Evolutionary conservation across 2,888 invertebrate species (phyloP), one percentile per base, ranked within the genome.

Genomic region (Ormyrus pomaceus): DNA sequence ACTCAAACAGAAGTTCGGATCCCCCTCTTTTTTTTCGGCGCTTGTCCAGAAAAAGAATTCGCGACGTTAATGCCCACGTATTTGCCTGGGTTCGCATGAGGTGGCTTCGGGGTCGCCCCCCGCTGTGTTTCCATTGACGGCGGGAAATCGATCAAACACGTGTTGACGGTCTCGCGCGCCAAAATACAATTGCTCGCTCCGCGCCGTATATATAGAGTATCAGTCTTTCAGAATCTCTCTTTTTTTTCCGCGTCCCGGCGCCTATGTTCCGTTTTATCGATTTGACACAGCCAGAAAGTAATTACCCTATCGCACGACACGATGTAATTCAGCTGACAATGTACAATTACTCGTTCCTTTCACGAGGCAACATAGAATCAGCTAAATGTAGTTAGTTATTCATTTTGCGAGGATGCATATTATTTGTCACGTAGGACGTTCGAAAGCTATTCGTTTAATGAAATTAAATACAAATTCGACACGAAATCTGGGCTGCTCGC

Each of bases 11-110:
- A 70, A 70, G 5, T 48, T n/a, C 5, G 7, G 56, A 2, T 56
- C 13, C n/a, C 46, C 56, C 13, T 19, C 10, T 10, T 50, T 65
- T 73, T 64, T 65, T 58, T 8, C 53, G 51, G n/a, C 51, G 46
- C 68, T 46, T 68, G 53, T 56, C 46, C 53, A 34, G 56, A 73
- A 62, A 79, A 64, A 68, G 56, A 34, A 69, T 68, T 73, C 34
- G 19, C 50, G 10, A 55, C 73, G 61, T 62, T 77, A 69, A 75
- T 77, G 80, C 68, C 73, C 68, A 80, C 80, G 77, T 80, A 80
- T 80, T 80, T 72, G 45, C 72, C 6, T 69, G 66, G 34, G 50
- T 51, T 34, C 34, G 77, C 73, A 34, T 2, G 34, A 50, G 19
- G n/a, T 61, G 55, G 55, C 50, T 64, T 8, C 10, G 34, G 34